These are phyloP conservation scores for Phasia obesa DNA, from an alignment of 2,888 invertebrate genomes.

Conservation along the genomic window DNA sequence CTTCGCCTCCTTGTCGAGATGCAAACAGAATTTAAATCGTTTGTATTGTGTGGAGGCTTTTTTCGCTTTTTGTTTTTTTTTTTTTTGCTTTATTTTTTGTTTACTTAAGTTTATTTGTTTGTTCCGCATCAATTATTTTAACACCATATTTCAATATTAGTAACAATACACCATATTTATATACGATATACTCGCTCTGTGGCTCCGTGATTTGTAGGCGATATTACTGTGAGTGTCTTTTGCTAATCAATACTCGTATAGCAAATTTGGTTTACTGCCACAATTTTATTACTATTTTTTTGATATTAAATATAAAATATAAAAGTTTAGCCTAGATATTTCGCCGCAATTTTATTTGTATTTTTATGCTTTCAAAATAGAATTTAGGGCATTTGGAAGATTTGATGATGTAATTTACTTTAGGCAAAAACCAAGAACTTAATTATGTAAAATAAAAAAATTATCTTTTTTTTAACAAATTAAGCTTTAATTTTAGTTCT, in stretches of 20 bases:
- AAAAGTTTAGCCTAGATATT: background rate
- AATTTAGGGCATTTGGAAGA: too few relatives aligned
- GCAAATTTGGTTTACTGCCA: slow-evolving; percentile 31
- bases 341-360: background rate
- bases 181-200: slow-evolving; percentile 38
- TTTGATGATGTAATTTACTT: too few relatives aligned
- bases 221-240: slow-evolving; percentile 43
- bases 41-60: slow-evolving; percentile 30
- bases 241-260: slow-evolving; percentile 46
- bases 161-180: slow-evolving; percentile 32
- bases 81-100: slow-evolving; percentile 5
- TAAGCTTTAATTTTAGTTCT: too few relatives aligned
- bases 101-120: slow-evolving; percentile 59
- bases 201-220: slow-evolving; percentile 54
- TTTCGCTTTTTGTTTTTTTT: background rate
- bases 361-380: too few relatives aligned
- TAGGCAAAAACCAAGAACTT: too few relatives aligned
- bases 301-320: background rate
- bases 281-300: background rate
- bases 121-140: slow-evolving; percentile 63
- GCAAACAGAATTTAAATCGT: slow-evolving; percentile 48
- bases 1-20: slow-evolving; percentile 35
- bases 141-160: slow-evolving; percentile 61
- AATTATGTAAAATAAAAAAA: too few relatives aligned
- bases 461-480: too few relatives aligned